These are phyloP conservation scores for Temnothorax ravouxi DNA, from an alignment of 2,888 invertebrate genomes.

Conservation along the genomic window DNA sequence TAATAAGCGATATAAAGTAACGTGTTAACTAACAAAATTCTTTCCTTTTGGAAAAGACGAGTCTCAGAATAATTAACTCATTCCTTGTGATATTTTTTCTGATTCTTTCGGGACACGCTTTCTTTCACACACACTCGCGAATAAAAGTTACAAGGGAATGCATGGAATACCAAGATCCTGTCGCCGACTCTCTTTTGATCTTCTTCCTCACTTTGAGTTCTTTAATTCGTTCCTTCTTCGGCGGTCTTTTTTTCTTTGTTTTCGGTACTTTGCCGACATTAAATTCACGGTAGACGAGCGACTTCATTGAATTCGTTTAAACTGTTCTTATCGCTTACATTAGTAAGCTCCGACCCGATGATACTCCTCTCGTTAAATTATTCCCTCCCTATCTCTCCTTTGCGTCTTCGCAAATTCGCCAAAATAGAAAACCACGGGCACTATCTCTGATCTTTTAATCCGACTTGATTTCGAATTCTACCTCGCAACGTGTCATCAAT, in stretches of 20 bases:
- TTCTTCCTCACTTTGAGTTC: conserved; percentile 45
- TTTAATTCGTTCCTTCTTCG: conserved; percentile 52
- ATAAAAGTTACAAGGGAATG: conserved; percentile 36
- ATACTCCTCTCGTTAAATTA: conserved; percentile 55
- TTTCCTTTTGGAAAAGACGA: conserved; percentile 10
- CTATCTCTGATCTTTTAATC: conserved; percentile 59
- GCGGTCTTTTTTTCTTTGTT: conserved; percentile 25
- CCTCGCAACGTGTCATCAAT: conserved; percentile 55
- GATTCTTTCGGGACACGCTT: conserved; percentile 1
- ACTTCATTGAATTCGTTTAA: conserved; percentile 59
- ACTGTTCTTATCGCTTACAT: conserved; percentile 58
- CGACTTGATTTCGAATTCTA: conserved; percentile 52
- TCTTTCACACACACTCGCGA: conserved; percentile 29
- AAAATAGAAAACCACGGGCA: conserved; percentile 50
- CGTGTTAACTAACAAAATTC: conserved; percentile 32
- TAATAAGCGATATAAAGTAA: conserved; percentile 31
- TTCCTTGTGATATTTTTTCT: conserved; percentile 35
- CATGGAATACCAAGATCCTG: conserved; percentile 44
- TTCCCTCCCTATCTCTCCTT: conserved; percentile 42
- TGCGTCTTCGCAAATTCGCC: conserved; percentile 49
- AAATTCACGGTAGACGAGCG: conserved; percentile 53
- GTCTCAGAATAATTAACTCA: conserved; percentile 45
- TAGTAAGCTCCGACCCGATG: conserved; percentile 53
- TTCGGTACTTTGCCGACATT: conserved; percentile 49
- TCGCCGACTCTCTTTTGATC: conserved; percentile 49